These are phyloP conservation scores for Rhagoletis pomonella DNA, from an alignment of 1,140 invertebrate genomes.

Conservation along the genomic window DNA sequence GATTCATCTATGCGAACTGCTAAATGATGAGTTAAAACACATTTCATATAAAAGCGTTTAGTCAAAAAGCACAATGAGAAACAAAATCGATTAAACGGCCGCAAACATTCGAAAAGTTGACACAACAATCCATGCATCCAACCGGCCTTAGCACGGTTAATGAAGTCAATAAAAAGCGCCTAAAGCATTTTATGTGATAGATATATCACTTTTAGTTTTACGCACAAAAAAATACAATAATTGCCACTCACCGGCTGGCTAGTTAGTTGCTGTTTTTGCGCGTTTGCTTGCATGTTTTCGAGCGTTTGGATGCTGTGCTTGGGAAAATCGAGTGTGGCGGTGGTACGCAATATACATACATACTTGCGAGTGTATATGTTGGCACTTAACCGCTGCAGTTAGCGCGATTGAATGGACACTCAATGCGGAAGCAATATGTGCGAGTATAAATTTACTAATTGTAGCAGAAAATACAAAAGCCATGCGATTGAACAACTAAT, in stretches of 20 bases:
- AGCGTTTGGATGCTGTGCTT: neutral
- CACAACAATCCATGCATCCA: too few species aligned
- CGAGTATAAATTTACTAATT: neutral
- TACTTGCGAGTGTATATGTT: neutral
- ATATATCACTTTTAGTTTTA: neutral
- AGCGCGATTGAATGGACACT: neutral
- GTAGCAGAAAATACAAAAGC: neutral
- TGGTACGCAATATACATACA: neutral
- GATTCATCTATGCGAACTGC: neutral
- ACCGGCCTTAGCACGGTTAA: neutral
- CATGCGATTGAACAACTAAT: too few species aligned
- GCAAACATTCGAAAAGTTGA: neutral
- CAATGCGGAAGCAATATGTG: conserved; percentile 7
- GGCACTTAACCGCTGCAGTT: too few species aligned
- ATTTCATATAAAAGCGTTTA: neutral
- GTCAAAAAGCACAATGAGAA: neutral
- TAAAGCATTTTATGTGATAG: neutral
- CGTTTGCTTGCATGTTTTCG: neutral
- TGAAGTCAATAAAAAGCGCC: neutral
- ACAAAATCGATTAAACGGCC: neutral
- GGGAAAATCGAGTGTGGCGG: neutral
- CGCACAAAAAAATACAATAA: neutral
- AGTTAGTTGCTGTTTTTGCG: neutral
- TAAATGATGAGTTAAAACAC: neutral
- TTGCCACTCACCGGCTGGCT: neutral